These are phyloP conservation scores for Octonoba sinensis DNA, from an alignment of 2,888 invertebrate genomes.

Conservation along the genomic window DNA sequence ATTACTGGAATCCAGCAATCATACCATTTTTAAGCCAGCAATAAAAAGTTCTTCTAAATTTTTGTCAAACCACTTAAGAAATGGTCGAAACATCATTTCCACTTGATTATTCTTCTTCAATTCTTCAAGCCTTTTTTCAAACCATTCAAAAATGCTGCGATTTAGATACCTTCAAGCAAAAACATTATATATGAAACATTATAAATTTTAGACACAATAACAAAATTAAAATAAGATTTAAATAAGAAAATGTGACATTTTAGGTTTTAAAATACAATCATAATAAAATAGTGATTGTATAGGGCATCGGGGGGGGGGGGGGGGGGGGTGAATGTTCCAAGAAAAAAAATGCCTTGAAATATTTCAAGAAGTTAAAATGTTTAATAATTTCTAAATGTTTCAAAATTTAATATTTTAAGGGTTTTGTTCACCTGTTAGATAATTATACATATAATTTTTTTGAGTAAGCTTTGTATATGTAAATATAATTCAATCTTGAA, in stretches of 20 bases:
- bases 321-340: too few species aligned
- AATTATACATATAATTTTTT: too few species aligned
- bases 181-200: background rate
- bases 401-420: background rate
- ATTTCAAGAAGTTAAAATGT: too few species aligned
- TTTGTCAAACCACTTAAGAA: conserved; percentile 71
- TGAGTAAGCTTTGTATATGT: background rate
- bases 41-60: conserved; percentile 71
- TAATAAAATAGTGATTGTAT: too few species aligned
- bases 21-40: conserved; percentile 70
- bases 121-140: conserved; percentile 22
- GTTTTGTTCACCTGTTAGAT: too few species aligned
- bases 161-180: conserved; percentile 28
- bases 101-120: conserved; percentile 65
- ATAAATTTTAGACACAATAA: too few species aligned
- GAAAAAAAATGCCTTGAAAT: too few species aligned
- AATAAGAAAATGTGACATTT: background rate
- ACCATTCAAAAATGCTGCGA: conserved; percentile 33
- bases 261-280: too few species aligned
- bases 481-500: background rate
- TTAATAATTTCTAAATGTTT: too few species aligned
- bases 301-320: too few species aligned
- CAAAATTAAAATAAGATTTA: background rate
- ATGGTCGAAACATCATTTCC: conserved; percentile 70
- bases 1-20: too few species aligned